A percentile compares a stretch with the other conserved stretches of the same genome.
phyloP scores from a whole-genome alignment of 2,797 vertebrate genomes.

The Amphiprion clarkii region DNA sequence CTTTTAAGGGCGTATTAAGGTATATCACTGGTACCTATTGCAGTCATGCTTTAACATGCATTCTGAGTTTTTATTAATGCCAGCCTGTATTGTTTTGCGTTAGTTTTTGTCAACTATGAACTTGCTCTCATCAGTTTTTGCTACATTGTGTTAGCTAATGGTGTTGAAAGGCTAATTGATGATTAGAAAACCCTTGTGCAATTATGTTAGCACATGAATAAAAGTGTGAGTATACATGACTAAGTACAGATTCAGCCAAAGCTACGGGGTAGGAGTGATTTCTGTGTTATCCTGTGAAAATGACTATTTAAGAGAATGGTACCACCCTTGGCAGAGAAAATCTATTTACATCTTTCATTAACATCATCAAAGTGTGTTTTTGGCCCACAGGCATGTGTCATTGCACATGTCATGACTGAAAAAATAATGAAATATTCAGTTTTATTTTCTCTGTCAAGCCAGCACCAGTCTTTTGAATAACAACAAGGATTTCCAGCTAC shows the following conservation, averaged over 20 bases:
- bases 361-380: constrained; percentile 27
- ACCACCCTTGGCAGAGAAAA: constrained; percentile 1
- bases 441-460: constrained; percentile 34
- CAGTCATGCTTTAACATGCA: too few species aligned
- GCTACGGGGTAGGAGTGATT: background rate
- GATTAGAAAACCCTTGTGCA: too few species aligned
- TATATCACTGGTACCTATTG: too few species aligned
- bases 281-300: background rate
- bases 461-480: constrained; percentile 22
- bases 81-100: too few species aligned
- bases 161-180: too few species aligned
- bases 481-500: constrained; percentile 15
- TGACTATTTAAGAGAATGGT: constrained; percentile 13
- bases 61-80: too few species aligned
- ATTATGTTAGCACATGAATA: too few species aligned
- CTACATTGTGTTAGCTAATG: too few species aligned
- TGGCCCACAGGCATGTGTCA: constrained; percentile 28
- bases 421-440: constrained; percentile 46
- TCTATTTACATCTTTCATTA: constrained; percentile 16
- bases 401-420: constrained; percentile 17
- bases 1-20: background rate
- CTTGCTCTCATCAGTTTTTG: too few species aligned
- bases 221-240: too few species aligned
- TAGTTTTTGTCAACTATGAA: too few species aligned
- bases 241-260: background rate